Conservation (phyloP, 2,888 invertebrate species). For the Noctuana brunneofusca region DNA sequence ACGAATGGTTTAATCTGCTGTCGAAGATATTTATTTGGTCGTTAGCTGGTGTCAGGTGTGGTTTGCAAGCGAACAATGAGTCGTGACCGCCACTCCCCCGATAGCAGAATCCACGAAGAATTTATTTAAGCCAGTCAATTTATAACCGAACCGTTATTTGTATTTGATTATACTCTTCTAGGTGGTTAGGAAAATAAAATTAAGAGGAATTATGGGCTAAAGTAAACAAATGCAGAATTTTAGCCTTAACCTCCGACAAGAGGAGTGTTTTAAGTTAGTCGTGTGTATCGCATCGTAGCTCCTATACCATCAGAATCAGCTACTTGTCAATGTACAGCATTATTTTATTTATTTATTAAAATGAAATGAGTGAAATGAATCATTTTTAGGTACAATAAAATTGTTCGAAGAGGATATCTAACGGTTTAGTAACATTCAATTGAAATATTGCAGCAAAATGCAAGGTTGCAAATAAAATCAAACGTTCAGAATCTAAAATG, state of each 20-base stretch:
- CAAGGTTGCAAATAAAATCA: constrained; percentile 50
- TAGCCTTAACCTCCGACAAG: too few relatives aligned
- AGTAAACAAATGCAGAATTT: neutral
- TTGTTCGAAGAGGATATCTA: neutral
- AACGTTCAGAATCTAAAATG: constrained; percentile 51
- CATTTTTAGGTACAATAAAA: too few relatives aligned
- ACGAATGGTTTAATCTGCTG: constrained; percentile 16
- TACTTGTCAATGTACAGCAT: too few relatives aligned
- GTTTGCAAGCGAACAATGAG: constrained; percentile 75
- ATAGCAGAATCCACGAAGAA: constrained; percentile 65
- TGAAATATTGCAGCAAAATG: constrained; percentile 35
- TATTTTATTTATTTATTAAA: too few relatives aligned
- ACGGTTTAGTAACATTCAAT: constrained; percentile 8
- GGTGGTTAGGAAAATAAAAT: neutral
- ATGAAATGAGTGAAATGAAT: too few relatives aligned
- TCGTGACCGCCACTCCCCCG: constrained; percentile 74
- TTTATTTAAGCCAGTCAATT: constrained; percentile 53
- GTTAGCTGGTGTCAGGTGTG: constrained; percentile 59
- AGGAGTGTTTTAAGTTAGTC: too few relatives aligned
- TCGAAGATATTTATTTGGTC: constrained; percentile 42
- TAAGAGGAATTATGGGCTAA: neutral
- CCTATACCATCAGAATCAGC: too few relatives aligned
- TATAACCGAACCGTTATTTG: constrained; percentile 70
- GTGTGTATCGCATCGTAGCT: too few relatives aligned
- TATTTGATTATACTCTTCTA: neutral